Base-by-base conservation (phyloP, 2,797 vertebrate genomes). In the Zalophus californianus region DNA sequence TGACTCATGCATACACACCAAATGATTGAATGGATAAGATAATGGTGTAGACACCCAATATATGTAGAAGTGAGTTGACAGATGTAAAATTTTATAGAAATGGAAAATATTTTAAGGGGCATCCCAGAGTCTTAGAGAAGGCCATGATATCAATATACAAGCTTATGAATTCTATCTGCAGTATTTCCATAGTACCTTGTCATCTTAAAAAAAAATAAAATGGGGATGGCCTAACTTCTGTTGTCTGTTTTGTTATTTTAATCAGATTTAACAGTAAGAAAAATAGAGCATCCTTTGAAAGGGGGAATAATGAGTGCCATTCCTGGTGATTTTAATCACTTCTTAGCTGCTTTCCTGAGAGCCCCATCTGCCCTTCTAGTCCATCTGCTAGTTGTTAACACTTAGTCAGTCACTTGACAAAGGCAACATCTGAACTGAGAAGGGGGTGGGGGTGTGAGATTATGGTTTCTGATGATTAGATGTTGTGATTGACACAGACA, bases 301-400 rank as follows among this genome's bases (percentile, higher is more conserved):
- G 95, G 12, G 54, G 21, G 84, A 50, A 85, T 72, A 50, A 95
- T 79, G 35, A 92, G 44, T 86, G 4, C 15, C 87, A 11, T 82
- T 70, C 77, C 88, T 41, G 4, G 52, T 90, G 97, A 87, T 90
- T 87, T 97, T 97, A 94, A 92, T 52, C 82, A 94, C 35, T 0
- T 7, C 88, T 93, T 97, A 91, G 68, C 18, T 96, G 64, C 7
- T 64, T 58, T 96, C 83, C 27, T 93, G 8, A 73, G 86, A 98
- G 82, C 16, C 56, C 85, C 50, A 79, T 90, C 68, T 97, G 96
- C 84, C 94, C 4, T 92, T 86, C 96, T 87, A 32, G 89, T 97
- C 97, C 97, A 97, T 98, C 98, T 98, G 97, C 54, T 98, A 89
- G 80, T 93, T 93, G 97, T 97, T 98, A 96, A 96, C 97, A 98